Conservation (phyloP, 2,888 invertebrate genomes). For the Keiferia lycopersicella region DNA sequence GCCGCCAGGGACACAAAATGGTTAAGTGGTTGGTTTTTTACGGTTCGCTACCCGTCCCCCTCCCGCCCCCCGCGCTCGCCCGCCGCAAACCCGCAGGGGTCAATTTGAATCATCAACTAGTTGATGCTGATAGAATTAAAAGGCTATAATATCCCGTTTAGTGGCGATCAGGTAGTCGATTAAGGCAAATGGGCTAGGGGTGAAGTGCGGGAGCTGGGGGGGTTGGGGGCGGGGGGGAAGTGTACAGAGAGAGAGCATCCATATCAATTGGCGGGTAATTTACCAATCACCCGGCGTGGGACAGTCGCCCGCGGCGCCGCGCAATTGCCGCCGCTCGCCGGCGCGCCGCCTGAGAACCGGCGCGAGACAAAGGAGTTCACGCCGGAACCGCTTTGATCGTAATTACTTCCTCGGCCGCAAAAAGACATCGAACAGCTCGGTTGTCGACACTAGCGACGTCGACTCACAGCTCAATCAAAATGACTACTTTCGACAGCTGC, state of each 20-base stretch:
- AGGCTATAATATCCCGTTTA: constrained; percentile 46
- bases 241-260: constrained; percentile 19
- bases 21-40: constrained; percentile 18
- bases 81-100: constrained; percentile 18
- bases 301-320: constrained; percentile 17
- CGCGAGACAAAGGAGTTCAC: constrained; percentile 6
- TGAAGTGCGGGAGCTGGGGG: neutral
- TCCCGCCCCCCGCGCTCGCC: neutral
- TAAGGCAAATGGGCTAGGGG: constrained; percentile 14
- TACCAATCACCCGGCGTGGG: constrained; percentile 20
- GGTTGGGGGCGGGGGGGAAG: neutral
- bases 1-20: constrained; percentile 19
- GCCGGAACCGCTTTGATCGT: constrained; percentile 8
- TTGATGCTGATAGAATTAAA: constrained; percentile 53
- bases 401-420: constrained; percentile 12
- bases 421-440: neutral
- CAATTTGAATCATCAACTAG: constrained; percentile 24
- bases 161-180: constrained; percentile 23
- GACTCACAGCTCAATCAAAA: neutral
- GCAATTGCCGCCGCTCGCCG: constrained; percentile 10
- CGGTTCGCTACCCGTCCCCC: neutral
- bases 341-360: constrained; percentile 4
- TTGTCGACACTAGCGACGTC: neutral
- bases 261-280: constrained; percentile 27
- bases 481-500: neutral